Base-by-base conservation (phyloP, 2,797 vertebrate species). In the Hyperoplus immaculatus region DNA sequence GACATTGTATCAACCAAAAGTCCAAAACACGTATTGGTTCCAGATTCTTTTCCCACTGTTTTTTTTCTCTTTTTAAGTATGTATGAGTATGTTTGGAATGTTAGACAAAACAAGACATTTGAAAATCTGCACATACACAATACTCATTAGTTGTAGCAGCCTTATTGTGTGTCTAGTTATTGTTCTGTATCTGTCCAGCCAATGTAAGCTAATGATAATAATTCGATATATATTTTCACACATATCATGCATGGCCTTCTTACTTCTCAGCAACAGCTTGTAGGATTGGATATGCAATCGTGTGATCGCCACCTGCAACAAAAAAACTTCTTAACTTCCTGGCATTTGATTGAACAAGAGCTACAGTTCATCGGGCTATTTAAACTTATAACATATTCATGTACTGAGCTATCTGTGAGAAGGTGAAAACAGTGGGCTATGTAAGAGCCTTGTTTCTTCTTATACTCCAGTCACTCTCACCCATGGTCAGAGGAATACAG, bases 281-380 rank as follows among this genome's bases (percentile, higher is more conserved):
- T 38, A 99, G 93, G 86, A 99, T 98, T 3, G 98, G 98, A 70
- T 98, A 98, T 0, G 97, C 95, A 75, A 99, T 96, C 0, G 97
- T 99, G 92, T 99, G 97, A 88, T 99, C 98, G 0, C 98, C 98
- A 72, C 98, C 98, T 99, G 88, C 73, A 62, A 84, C 16, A 82
- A 41, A 81, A 84, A 36, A 72, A 18, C 5, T 51, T 10, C 6
- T 78, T 16, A 69, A 75, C 0, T 29, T 18, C 4, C 21, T 1
- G 78, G 53, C 54, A 29, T 77, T 68, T 58, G 49, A 64, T n/a
- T n/a, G 3, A 51, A 46, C 61, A 12, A 21, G 16, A 54, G 53
- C 46, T 6, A 6, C 45, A 50, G 36, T 56, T 60, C 10, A 61
- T 11, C 12, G 41, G 36, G 1, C 14, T 41, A 10, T 39, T 9